phyloP scores from a whole-genome alignment of 2,113 vertebrate genomes.

The Trochalopteron elliotii region DNA sequence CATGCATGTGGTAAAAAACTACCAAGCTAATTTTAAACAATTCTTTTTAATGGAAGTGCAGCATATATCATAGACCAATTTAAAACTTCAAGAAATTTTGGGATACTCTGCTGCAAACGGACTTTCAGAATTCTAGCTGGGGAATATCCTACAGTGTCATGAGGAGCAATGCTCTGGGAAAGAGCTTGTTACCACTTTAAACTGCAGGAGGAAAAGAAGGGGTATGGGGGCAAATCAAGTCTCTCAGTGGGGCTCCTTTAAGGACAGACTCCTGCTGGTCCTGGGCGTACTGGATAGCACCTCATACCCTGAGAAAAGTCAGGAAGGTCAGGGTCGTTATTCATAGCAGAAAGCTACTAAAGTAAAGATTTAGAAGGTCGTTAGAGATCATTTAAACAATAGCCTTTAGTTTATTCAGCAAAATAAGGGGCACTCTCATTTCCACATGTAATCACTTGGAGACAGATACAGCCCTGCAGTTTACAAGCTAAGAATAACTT shows the following conservation, averaged over 20 bases:
- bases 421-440: not conserved
- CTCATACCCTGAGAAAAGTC: not conserved
- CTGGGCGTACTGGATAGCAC: not conserved
- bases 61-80: not conserved
- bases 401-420: slow-evolving; percentile 14
- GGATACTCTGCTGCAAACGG: not conserved
- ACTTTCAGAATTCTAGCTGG: not conserved
- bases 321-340: not conserved
- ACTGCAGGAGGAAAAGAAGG: not conserved
- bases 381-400: not conserved
- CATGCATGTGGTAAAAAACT: not conserved
- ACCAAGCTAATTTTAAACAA: not conserved
- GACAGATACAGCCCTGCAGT: not conserved
- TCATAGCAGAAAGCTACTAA: slow-evolving; percentile 9
- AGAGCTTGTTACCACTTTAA: not conserved
- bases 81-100: not conserved
- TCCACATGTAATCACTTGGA: not conserved
- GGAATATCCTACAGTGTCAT: not conserved
- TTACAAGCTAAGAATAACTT: not conserved
- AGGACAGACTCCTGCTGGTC: not conserved
- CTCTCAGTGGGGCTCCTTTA: not conserved
- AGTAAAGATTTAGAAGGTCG: slow-evolving; percentile 16
- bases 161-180: not conserved
- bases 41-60: not conserved
- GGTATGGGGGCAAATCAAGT: not conserved